A percentile compares a stretch with the other conserved stretches of the same genome.
These are phyloP conservation scores for Gnathonemus longibarbis DNA, from an alignment of 2,113 vertebrate species.

Conservation along the genomic window DNA sequence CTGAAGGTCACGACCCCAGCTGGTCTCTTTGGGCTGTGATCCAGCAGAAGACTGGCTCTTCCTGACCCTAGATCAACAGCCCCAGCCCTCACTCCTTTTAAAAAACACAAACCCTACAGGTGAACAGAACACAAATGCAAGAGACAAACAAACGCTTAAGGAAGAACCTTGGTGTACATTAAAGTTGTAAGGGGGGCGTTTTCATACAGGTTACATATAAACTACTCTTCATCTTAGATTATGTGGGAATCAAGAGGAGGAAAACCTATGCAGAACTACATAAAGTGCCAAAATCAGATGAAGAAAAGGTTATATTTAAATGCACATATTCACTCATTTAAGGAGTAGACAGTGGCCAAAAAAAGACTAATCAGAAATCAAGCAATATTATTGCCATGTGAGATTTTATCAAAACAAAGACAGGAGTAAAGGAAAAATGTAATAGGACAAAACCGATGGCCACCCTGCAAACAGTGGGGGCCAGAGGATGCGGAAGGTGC, in stretches of 20 bases:
- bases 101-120: neutral
- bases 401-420: neutral
- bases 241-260: neutral
- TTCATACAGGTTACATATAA: neutral
- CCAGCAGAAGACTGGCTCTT: slow-evolving; percentile 28
- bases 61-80: slow-evolving; percentile 27
- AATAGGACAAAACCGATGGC: neutral
- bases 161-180: neutral
- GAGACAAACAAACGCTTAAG: neutral
- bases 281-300: slow-evolving; percentile 3
- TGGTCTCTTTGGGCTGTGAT: neutral
- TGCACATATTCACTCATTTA: neutral
- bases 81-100: neutral
- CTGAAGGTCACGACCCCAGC: slow-evolving; percentile 35
- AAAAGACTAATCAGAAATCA: neutral
- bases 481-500: neutral
- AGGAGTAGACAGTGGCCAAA: neutral
- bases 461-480: neutral
- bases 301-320: neutral
- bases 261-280: neutral
- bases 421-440: neutral
- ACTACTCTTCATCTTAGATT: neutral
- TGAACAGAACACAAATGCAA: neutral
- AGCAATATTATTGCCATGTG: neutral
- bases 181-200: neutral